These are phyloP conservation scores for Oryzias javanicus DNA, from an alignment of 2,113 vertebrate species.

Conservation along the genomic window DNA sequence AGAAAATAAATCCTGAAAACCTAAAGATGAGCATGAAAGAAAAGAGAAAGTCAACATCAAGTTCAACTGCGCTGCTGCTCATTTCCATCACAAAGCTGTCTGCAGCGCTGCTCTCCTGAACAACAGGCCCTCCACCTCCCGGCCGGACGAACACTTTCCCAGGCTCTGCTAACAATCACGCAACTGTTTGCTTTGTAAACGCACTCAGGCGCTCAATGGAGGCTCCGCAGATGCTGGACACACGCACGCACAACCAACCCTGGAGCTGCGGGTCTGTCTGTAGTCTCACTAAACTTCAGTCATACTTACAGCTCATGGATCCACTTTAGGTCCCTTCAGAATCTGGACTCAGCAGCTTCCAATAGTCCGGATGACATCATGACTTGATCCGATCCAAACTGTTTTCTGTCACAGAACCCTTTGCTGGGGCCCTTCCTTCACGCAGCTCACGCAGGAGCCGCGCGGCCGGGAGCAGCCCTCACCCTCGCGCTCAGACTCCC, in stretches of 20 bases:
- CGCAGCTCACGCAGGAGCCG: too few relatives aligned
- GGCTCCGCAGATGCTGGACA: slow-evolving; percentile 47
- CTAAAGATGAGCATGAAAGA: slow-evolving; percentile 47
- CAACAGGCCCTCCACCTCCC: slow-evolving; percentile 81
- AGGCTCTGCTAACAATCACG: slow-evolving; percentile 85
- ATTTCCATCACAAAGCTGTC: slow-evolving; percentile 90
- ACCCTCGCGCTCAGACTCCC: too few relatives aligned
- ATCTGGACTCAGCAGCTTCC: neutral
- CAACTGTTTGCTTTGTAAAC: slow-evolving; percentile 84
- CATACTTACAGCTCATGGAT: slow-evolving; percentile 21
- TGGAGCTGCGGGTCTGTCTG: slow-evolving; percentile 37
- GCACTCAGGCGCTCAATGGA: slow-evolving; percentile 73
- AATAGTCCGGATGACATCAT: too few relatives aligned
- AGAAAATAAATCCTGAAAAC: slow-evolving; percentile 63
- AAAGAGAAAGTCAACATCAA: slow-evolving; percentile 91
- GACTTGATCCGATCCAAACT: too few relatives aligned
- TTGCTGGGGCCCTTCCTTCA: too few relatives aligned
- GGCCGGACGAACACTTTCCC: slow-evolving; percentile 80
- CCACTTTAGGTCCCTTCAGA: neutral
- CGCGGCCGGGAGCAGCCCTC: too few relatives aligned
- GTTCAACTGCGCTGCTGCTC: slow-evolving; percentile 86
- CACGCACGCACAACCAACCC: slow-evolving; percentile 2
- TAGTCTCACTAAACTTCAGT: slow-evolving; percentile 70
- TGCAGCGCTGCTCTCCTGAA: slow-evolving; percentile 81
- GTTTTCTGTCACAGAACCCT: too few relatives aligned